Conservation (phyloP, 2,113 vertebrate species). For the Cynopterus brachyotis region DNA sequence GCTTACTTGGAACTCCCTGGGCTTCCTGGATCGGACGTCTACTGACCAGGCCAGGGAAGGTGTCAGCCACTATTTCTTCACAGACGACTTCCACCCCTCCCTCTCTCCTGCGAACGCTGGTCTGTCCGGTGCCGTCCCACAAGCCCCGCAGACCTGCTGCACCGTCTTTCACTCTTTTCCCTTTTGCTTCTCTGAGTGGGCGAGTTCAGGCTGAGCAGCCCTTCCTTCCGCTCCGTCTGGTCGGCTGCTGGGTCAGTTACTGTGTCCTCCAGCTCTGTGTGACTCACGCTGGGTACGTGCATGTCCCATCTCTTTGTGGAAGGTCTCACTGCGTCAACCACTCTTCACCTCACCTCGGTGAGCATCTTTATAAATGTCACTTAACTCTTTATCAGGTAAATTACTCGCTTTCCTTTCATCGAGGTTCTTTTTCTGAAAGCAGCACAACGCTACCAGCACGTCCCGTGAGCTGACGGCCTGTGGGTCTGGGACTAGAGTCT, state of each 20-base stretch:
- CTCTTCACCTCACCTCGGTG: neutral
- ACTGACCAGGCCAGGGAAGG: neutral
- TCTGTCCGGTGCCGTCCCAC: neutral
- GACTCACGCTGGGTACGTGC: neutral
- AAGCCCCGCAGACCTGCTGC: neutral
- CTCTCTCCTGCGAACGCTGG: too few species aligned
- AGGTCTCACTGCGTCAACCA: too few species aligned
- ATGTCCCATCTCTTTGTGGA: neutral
- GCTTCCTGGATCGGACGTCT: neutral
- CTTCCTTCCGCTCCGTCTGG: neutral
- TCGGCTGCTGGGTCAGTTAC: neutral
- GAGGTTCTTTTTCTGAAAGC: neutral
- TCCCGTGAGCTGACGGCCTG: neutral
- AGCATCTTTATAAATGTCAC: neutral
- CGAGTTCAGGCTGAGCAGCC: rapidly evolving
- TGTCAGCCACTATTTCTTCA: neutral
- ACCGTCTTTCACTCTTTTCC: neutral
- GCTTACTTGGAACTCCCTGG: neutral
- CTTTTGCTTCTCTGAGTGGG: neutral
- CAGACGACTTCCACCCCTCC: neutral
- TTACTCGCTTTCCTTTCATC: neutral
- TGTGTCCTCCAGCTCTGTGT: neutral
- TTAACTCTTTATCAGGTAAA: neutral
- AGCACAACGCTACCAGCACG: neutral
- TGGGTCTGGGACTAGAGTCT: neutral